Percentiles rank a stretch among this genome's conserved stretches.
phyloP scores from a whole-genome alignment of 1,140 invertebrate species.

The Bombus confusus region DNA sequence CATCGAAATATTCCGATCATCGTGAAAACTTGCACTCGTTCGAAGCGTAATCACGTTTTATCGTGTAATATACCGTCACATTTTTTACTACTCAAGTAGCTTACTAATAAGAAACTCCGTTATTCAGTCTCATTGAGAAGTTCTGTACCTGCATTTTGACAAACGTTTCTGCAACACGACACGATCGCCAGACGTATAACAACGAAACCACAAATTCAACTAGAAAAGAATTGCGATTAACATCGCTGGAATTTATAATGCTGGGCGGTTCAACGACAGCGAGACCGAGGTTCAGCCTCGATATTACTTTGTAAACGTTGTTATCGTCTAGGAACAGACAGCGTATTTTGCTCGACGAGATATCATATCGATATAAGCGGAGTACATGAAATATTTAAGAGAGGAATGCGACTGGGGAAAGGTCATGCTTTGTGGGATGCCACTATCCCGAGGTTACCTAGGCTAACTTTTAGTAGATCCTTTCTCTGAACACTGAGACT shows the following conservation, averaged over 20 bases:
- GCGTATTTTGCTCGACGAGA: neutral
- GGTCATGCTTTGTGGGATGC: neutral
- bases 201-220: no score
- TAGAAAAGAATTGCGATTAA: no score
- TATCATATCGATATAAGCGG: slow-evolving; percentile 9
- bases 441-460: neutral
- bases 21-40: neutral
- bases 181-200: no score
- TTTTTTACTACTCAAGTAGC: neutral
- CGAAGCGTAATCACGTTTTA: neutral
- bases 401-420: neutral
- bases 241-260: no score
- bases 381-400: slow-evolving; percentile 8
- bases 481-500: neutral
- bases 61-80: neutral
- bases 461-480: neutral
- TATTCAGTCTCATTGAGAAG: no score
- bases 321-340: slow-evolving; percentile 26
- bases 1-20: neutral
- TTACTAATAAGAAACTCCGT: neutral
- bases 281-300: neutral
- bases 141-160: no score
- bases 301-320: slow-evolving; percentile 19
- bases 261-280: no score
- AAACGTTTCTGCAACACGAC: no score